Conservation (phyloP, 2,113 vertebrate species). For the Serilophus lunatus region DNA sequence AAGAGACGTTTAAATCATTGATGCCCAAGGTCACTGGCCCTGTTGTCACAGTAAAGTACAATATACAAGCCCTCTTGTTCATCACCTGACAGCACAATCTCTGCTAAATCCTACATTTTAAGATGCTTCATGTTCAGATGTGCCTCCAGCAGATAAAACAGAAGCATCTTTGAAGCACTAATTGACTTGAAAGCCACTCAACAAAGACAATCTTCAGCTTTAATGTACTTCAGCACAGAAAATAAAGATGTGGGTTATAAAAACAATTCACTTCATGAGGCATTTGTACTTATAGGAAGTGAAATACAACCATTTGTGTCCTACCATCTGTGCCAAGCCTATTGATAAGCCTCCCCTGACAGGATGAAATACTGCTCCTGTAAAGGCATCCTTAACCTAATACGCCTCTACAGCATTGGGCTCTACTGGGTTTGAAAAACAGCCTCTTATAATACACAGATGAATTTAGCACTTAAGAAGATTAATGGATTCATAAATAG, state of each 20-base stretch:
- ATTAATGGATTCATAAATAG: slow-evolving; percentile 79
- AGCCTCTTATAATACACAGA: slow-evolving; percentile 56
- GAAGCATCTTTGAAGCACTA: not conserved
- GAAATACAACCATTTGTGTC: slow-evolving; percentile 15
- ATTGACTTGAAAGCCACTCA: slow-evolving; percentile 23
- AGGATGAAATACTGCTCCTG: slow-evolving; percentile 16
- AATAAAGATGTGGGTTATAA: not conserved
- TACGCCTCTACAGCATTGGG: slow-evolving; percentile 8
- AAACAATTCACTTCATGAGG: not conserved
- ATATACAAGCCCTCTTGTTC: not conserved
- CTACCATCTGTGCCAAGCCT: slow-evolving; percentile 23
- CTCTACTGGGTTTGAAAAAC: slow-evolving; percentile 59
- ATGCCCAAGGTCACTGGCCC: not conserved
- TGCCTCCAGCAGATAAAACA: slow-evolving; percentile 8
- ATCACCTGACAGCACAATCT: not conserved
- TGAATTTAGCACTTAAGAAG: slow-evolving; percentile 75
- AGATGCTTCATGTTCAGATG: not conserved
- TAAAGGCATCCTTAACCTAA: slow-evolving; percentile 49
- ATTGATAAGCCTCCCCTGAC: slow-evolving; percentile 8
- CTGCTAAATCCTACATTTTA: not conserved
- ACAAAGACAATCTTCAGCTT: not conserved
- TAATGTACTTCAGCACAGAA: not conserved
- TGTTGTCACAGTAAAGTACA: not conserved
- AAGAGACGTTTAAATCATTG: not conserved
- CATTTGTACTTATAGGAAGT: not conserved